Evolutionary conservation across 2,113 vertebrate species (phyloP).

Genomic region (Forbesichthys papilliferus): DNA sequence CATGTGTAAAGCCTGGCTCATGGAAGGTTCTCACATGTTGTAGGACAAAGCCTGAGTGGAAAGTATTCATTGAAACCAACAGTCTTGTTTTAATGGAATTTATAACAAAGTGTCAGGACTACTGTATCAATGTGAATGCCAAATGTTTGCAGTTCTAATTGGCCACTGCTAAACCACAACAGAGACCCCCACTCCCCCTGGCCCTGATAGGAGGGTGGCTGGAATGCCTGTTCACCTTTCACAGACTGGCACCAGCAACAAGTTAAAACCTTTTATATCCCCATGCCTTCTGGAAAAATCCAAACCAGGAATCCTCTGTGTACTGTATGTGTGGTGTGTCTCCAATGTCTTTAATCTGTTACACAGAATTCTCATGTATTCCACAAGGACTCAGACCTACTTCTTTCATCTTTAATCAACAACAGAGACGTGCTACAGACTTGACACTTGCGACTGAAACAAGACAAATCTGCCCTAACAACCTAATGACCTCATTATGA

Average conservation of each 20-base stretch:
- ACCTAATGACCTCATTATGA: constrained; percentile 2
- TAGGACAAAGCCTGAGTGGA: too few relatives aligned
- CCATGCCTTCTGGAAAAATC: constrained; percentile 41
- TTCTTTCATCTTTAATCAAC: neutral
- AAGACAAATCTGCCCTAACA: constrained; percentile 3
- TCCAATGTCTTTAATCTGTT: neutral
- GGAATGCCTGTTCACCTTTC: constrained; percentile 65
- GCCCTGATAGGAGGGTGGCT: constrained; percentile 20
- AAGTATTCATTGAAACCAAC: constrained; percentile 12
- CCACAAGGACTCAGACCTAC: neutral
- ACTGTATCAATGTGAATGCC: constrained; percentile 30
- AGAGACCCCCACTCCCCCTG: constrained; percentile 13
- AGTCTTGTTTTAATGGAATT: constrained; percentile 13
- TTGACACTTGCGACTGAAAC: neutral
- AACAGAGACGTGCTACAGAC: neutral
- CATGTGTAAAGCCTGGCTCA: neutral
- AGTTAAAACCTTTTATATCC: constrained; percentile 28
- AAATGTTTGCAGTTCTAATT: constrained; percentile 61
- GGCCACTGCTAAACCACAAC: constrained; percentile 41
- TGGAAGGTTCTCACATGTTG: constrained; percentile 13
- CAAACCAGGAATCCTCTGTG: constrained; percentile 25
- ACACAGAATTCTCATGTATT: neutral
- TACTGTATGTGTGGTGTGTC: constrained; percentile 4
- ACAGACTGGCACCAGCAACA: constrained; percentile 65
- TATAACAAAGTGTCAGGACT: constrained; percentile 1